Evolutionary conservation across 2,888 invertebrate species (phyloP).

Genomic region (Oligia fasciuncula): DNA sequence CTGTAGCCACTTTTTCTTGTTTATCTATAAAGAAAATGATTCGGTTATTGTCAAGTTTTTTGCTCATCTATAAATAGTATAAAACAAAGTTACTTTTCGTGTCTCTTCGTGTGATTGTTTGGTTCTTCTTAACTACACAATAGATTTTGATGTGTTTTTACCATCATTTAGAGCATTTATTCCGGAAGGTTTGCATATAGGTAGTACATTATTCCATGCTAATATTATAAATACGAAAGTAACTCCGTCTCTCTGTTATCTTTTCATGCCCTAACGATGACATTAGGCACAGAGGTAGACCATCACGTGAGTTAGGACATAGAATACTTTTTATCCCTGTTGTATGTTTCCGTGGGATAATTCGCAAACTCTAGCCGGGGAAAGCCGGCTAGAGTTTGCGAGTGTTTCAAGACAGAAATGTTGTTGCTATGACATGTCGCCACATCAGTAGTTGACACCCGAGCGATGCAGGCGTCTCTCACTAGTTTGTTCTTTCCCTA

Average conservation of each 20-base stretch:
- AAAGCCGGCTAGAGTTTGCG: no score
- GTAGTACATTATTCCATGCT: not conserved
- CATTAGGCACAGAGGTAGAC: not conserved
- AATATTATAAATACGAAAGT: not conserved
- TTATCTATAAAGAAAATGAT: conserved; percentile 52
- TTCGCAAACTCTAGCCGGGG: accelerated
- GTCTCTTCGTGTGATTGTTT: no score
- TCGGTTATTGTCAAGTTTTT: conserved; percentile 38
- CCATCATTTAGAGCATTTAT: not conserved
- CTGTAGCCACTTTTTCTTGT: conserved; percentile 17
- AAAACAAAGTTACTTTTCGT: not conserved
- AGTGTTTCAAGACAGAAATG: not conserved
- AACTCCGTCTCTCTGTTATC: no score
- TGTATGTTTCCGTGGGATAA: not conserved
- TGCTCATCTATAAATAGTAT: not conserved
- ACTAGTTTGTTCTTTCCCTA: not conserved
- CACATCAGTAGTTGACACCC: not conserved
- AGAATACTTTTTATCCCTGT: not conserved
- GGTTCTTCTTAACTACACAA: not conserved
- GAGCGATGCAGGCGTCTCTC: not conserved
- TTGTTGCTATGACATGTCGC: not conserved
- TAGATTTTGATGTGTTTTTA: not conserved
- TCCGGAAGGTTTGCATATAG: not conserved
- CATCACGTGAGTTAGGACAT: not conserved
- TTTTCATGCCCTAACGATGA: not conserved